These are phyloP conservation scores for Lochmaea crataegi DNA, from an alignment of 2,888 invertebrate species.

Conservation along the genomic window DNA sequence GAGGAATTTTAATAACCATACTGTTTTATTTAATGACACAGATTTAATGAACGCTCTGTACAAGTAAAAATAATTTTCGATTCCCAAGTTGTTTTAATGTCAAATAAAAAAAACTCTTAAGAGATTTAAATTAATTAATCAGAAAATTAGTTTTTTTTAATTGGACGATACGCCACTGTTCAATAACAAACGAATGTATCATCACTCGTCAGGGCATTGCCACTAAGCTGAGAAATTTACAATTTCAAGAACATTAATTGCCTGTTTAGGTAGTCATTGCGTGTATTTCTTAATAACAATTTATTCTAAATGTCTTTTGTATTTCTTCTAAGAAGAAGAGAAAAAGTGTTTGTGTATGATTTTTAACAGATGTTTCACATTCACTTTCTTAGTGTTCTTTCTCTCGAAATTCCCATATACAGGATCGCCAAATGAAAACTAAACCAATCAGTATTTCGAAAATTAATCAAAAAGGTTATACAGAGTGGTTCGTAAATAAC, in stretches of 20 bases:
- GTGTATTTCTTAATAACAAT: slow-evolving; percentile 31
- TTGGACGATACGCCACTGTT: slow-evolving; percentile 6
- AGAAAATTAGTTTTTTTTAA: no score
- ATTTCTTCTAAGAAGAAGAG: neutral
- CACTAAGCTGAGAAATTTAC: slow-evolving; percentile 40
- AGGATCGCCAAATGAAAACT: no score
- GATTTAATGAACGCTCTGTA: no score
- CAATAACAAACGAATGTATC: neutral
- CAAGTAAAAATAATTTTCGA: no score
- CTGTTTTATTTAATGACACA: no score
- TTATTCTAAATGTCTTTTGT: neutral
- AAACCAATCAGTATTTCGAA: no score
- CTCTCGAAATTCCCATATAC: no score
- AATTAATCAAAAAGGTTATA: no score
- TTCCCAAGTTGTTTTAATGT: no score
- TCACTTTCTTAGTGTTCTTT: neutral
- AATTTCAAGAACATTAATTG: slow-evolving; percentile 35
- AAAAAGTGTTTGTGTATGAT: neutral
- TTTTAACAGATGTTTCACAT: neutral
- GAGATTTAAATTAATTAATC: no score
- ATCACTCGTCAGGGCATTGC: slow-evolving; percentile 36
- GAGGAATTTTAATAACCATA: no score
- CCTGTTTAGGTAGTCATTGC: slow-evolving; percentile 27
- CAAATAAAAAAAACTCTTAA: neutral
- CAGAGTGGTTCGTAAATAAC: no score